Evolutionary conservation across 1,140 invertebrate species (phyloP).

Genomic region (Brachionus plicatilis): DNA sequence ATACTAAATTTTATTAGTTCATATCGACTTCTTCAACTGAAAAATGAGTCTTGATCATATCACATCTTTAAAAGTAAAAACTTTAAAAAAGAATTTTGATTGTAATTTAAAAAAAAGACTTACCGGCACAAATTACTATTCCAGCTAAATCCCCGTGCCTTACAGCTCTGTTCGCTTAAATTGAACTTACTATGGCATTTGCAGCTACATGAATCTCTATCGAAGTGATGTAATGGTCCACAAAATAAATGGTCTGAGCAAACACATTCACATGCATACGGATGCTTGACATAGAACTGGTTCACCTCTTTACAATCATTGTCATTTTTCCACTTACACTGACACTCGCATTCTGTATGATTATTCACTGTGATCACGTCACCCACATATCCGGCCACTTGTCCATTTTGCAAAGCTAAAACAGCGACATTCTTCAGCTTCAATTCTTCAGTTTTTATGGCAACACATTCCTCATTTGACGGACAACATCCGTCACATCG

Average conservation of each 20-base stretch:
- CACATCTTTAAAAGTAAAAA: background rate
- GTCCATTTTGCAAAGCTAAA: background rate
- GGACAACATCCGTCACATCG: slow-evolving; percentile 36
- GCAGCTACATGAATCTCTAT: slow-evolving; percentile 14
- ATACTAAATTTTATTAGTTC: background rate
- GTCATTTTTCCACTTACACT: slow-evolving; percentile 31
- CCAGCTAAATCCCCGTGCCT: background rate
- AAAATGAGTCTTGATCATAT: background rate
- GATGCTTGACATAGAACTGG: background rate
- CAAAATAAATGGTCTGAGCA: slow-evolving; percentile 7
- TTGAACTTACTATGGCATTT: background rate
- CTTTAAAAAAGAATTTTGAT: background rate
- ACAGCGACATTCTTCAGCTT: slow-evolving; percentile 3
- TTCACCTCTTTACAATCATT: slow-evolving; percentile 9
- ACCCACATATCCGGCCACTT: background rate
- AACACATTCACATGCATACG: slow-evolving; percentile 19
- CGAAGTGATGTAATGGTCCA: background rate
- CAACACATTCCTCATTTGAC: slow-evolving; percentile 15
- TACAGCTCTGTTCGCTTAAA: background rate
- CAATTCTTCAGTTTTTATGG: background rate
- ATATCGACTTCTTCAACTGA: background rate
- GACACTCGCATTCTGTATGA: slow-evolving; percentile 36
- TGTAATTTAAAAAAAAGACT: background rate
- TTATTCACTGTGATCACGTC: background rate
- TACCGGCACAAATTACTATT: background rate